phyloP scores from a whole-genome alignment of 2,888 invertebrate genomes.

The Drosophila putrida region DNA sequence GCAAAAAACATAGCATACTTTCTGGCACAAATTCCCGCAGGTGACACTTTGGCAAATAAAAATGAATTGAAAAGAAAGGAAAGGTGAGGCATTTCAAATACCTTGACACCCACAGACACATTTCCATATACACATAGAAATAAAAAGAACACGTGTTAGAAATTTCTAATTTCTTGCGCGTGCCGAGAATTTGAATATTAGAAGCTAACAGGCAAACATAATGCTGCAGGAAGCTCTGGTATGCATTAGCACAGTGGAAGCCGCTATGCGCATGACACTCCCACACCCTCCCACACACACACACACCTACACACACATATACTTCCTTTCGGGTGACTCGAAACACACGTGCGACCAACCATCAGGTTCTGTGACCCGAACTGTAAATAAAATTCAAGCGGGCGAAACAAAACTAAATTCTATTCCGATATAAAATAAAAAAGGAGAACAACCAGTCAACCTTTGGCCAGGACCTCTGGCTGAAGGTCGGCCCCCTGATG shows the following conservation, averaged over 20 bases:
- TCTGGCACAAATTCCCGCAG: constrained; percentile 57
- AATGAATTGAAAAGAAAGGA: constrained; percentile 4
- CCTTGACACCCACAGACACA: constrained; percentile 32
- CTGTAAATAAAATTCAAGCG: constrained; percentile 52
- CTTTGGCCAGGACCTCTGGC: constrained; percentile 33
- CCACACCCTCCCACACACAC: constrained; percentile 18
- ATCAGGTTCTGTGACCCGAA: constrained; percentile 46
- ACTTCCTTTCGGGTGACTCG: constrained; percentile 29
- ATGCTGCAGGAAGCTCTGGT: constrained; percentile 45
- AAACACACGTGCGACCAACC: constrained; percentile 19
- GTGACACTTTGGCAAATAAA: constrained; percentile 42
- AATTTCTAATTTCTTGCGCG: constrained; percentile 80
- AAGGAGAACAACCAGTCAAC: constrained; percentile 13
- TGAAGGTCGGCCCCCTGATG: constrained; percentile 23
- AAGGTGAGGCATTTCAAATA: constrained; percentile 62
- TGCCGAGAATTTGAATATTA: constrained; percentile 85
- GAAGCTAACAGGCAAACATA: constrained; percentile 81
- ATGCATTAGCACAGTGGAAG: constrained; percentile 79
- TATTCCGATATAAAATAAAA: constrained; percentile 21
- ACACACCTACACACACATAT: constrained; percentile 1
- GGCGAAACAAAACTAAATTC: constrained; percentile 39
- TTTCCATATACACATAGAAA: neutral
- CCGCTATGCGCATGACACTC: constrained; percentile 62
- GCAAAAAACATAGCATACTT: constrained; percentile 62
- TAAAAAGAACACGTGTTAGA: constrained; percentile 59